Evolutionary conservation across 2,113 vertebrate genomes (phyloP).

Genomic region (Dicentrarchus labrax): DNA sequence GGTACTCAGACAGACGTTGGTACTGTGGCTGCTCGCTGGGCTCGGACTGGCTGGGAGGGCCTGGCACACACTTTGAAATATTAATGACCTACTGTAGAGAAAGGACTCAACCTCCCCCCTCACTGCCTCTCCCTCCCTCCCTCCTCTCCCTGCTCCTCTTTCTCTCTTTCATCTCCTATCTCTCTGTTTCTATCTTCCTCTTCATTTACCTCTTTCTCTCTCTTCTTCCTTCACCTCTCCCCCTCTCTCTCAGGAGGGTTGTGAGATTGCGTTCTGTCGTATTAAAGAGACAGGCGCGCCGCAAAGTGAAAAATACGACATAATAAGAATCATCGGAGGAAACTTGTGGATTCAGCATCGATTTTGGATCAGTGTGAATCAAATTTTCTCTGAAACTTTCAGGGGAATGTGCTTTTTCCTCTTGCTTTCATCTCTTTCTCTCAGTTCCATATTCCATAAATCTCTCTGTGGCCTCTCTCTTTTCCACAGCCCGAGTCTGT

Average conservation of each 20-base stretch:
- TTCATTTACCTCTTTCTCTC: no score
- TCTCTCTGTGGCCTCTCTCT: neutral
- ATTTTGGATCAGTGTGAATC: conserved; percentile 35
- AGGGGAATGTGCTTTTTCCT: neutral
- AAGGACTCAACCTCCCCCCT: conserved; percentile 32
- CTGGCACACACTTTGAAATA: conserved; percentile 66
- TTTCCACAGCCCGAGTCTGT: neutral
- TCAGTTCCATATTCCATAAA: conserved; percentile 11
- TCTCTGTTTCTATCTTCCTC: conserved; percentile 16
- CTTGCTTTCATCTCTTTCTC: conserved; percentile 1
- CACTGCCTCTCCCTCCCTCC: conserved; percentile 13
- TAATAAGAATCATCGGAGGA: conserved; percentile 27
- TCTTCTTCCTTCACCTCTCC: neutral
- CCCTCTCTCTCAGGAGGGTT: conserved; percentile 16
- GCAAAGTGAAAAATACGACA: conserved; percentile 35
- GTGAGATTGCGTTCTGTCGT: conserved; percentile 40
- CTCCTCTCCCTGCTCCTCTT: neutral
- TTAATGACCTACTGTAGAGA: conserved; percentile 68
- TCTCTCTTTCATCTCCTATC: conserved; percentile 7
- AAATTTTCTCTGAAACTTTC: conserved; percentile 12
- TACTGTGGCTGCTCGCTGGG: conserved; percentile 13
- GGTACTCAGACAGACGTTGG: neutral
- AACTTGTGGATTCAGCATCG: conserved; percentile 21
- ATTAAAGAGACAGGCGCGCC: conserved; percentile 52
- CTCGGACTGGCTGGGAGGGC: conserved; percentile 7